Evolutionary conservation across 2,888 invertebrate species (phyloP).

Genomic region (Sesia apiformis): DNA sequence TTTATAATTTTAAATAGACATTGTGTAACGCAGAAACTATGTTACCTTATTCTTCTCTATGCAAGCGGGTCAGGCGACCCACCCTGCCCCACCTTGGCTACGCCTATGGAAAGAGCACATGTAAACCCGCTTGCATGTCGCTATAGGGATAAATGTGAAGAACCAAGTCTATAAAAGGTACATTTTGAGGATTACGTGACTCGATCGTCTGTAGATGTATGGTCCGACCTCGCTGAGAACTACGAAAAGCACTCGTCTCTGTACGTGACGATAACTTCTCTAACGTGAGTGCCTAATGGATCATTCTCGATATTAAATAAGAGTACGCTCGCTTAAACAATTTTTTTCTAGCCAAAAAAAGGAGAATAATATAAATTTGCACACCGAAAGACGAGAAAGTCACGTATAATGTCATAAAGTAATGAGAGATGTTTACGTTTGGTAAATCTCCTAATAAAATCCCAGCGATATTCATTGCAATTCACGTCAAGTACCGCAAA

Average conservation of each 20-base stretch:
- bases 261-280: constrained; percentile 22
- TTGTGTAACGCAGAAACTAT: too few relatives aligned
- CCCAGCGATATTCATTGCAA: constrained; percentile 23
- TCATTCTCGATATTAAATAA: background rate
- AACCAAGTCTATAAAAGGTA: constrained; percentile 6
- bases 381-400: too few relatives aligned
- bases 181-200: constrained; percentile 19
- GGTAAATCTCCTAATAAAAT: background rate
- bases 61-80: too few relatives aligned
- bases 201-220: constrained; percentile 11
- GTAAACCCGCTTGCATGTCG: too few relatives aligned
- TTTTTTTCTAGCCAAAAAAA: background rate
- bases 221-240: constrained; percentile 15
- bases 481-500: constrained; percentile 35
- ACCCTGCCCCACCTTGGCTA: too few relatives aligned
- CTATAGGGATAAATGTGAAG: background rate
- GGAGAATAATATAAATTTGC: background rate
- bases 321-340: background rate
- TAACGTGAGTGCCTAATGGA: background rate
- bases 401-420: too few relatives aligned
- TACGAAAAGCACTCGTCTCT: constrained; percentile 21
- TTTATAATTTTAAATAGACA: too few relatives aligned
- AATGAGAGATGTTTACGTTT: background rate
- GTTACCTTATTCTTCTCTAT: too few relatives aligned
- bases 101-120: too few relatives aligned